Base-by-base conservation (phyloP, 2,797 vertebrate genomes). In the Mormyrops boulengeri region DNA sequence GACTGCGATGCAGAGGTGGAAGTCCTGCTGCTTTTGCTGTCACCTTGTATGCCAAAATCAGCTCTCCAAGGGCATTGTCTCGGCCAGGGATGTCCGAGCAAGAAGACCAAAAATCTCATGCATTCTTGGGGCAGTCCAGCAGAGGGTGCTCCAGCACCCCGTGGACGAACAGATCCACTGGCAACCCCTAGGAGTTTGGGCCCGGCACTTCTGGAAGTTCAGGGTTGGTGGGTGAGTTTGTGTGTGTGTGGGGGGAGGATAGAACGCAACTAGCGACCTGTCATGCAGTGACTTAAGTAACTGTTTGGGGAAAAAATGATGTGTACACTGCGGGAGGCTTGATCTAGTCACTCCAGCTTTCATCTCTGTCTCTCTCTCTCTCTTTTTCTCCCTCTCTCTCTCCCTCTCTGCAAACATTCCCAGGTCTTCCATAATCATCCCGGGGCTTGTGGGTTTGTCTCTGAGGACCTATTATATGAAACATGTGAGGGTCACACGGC, bases 281-380 rank as follows among this genome's bases (percentile, higher is more conserved):
- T 41, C 73, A 85, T 91, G 90, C 80, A 90, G 4, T 89, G 47
- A 53, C 77, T 88, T 90, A 47, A 91, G 88, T 90, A 88, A 88
- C 84, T 90, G 55, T 62, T 52, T 66, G 55, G 47, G 11, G 22
- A 11, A 22, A 0, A 49, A 50, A 77, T 52, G 7, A 22, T 38
- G 57, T 86, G 89, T 41, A 26, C 55, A 49, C 57, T 69, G n/a
- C 22, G 53, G 82, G 17, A 38, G 22, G 2, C 82, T 38, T 47
- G 26, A 26, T 26, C 44, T 9, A 34, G 44, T 26, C 38, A 19
- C 17, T 77, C 30, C 77, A 60, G 57, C n/a, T 7, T 22, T 57
- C 82, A 53, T 85, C 73, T 84, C 62, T 66, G 62, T 62, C 82
- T 80, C 84, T 73, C 38, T 77, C n/a, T 73, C 44, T 52, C 82